These are phyloP conservation scores for Micromussa lordhowensis DNA, from an alignment of 92 coral and sea anemone species.

Conservation along the genomic window DNA sequence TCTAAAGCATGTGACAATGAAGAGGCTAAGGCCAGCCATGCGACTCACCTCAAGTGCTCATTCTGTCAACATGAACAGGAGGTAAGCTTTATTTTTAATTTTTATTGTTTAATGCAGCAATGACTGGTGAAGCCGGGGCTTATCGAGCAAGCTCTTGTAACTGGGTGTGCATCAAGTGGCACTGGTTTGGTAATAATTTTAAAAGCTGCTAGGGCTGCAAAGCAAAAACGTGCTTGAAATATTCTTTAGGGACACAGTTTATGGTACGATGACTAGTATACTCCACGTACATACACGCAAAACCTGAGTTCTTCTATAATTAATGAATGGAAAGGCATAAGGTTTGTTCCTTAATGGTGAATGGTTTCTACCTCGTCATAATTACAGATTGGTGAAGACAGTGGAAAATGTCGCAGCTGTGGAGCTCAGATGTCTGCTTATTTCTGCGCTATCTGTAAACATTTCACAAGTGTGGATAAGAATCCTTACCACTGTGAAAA, in stretches of 20 bases:
- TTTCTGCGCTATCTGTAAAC: constrained; percentile 84
- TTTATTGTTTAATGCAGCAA: neutral
- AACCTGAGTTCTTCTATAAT: no score
- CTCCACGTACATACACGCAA: no score
- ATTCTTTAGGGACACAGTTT: no score
- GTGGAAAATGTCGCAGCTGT: constrained; percentile 14
- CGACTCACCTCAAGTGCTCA: constrained; percentile 68
- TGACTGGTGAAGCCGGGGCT: neutral
- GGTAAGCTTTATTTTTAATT: neutral
- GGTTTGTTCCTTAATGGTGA: neutral
- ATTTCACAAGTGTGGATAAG: constrained; percentile 77
- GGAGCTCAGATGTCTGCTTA: constrained; percentile 71
- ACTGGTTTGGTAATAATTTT: no score
- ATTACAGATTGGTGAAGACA: constrained; percentile 23
- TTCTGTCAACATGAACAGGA: constrained; percentile 74
- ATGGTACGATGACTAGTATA: no score
- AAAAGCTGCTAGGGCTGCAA: no score
- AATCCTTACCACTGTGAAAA: constrained; percentile 81
- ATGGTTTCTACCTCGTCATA: neutral
- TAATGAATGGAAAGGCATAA: no score
- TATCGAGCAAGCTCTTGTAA: neutral
- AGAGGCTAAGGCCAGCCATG: constrained; percentile 69
- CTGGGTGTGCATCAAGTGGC: no score
- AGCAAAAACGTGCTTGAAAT: no score
- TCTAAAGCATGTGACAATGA: constrained; percentile 66